Evolutionary conservation across 1,140 invertebrate species (phyloP), one percentile per base, ranked within the genome.

Genomic region (Myzus persicae): DNA sequence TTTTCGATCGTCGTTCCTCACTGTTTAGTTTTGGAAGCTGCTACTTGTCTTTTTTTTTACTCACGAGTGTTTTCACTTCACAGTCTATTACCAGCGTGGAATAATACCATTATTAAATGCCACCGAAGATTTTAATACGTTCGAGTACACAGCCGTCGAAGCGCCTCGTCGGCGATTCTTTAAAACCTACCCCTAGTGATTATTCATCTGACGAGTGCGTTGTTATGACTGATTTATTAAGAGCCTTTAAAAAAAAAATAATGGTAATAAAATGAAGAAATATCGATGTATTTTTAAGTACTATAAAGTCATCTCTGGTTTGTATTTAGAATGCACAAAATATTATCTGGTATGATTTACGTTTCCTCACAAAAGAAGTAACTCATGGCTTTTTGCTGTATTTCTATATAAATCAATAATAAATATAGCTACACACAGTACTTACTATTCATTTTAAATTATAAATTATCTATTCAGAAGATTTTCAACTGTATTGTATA

Each of bases 21-120:
- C 31, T 18, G 42, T 46, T 87, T 26, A 38, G 42, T 88, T 46
- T 44, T 48, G 42, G 22, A n/a, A 87, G 26, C 84, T 31, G 26
- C 42, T n/a, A 42, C 87, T 42, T 85, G 38, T 22, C 31, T 87
- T n/a, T 44, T 42, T 82, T 40, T 40, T 24, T 44, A 87, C 7
- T n/a, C 26, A 82, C 42, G 31, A 46, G 42, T n/a, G 26, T 88
- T 88, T 88, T 46, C 42, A 48, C 42, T 88, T 88, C 31, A 88
- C 85, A 48, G 42, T 46, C 44, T 46, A 88, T 88, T 88, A 44
- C 42, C 85, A n/a, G 31, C 14, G 85, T 88, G 31, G 44, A 88
- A 88, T 88, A 88, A 88, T 46, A 88, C 44, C 38, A 22, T n/a
- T 31, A 40, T 88, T 88, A 46, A 88, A 48, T 88, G 11, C 38